phyloP scores from a whole-genome alignment of 1,140 invertebrate species.

The Stenopsyche tienmushanensis region DNA sequence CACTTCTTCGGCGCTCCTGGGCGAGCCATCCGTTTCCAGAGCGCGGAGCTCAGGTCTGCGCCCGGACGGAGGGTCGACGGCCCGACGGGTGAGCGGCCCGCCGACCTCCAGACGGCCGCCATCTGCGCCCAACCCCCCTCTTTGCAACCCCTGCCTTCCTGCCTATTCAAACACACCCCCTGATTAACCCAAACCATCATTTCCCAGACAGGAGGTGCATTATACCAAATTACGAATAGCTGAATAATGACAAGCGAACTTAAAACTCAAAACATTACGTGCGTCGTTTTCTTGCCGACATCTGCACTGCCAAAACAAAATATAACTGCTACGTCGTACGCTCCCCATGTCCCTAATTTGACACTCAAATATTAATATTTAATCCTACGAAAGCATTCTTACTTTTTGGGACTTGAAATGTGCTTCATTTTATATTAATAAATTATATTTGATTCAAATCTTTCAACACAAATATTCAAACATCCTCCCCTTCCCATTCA shows the following conservation, averaged over 20 bases:
- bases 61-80: slow-evolving; percentile 14
- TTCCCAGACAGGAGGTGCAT: slow-evolving; percentile 26
- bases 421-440: too few relatives aligned
- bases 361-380: too few relatives aligned
- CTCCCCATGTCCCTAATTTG: too few relatives aligned
- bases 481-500: too few relatives aligned
- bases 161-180: slow-evolving; percentile 13
- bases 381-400: too few relatives aligned
- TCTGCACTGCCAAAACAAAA: too few relatives aligned
- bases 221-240: slow-evolving; percentile 20
- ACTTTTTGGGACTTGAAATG: too few relatives aligned
- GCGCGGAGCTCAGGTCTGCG: neutral
- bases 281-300: neutral
- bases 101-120: slow-evolving; percentile 32
- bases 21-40: neutral
- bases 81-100: slow-evolving; percentile 23
- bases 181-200: slow-evolving; percentile 16
- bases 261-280: neutral
- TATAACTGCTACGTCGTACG: too few relatives aligned
- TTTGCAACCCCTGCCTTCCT: slow-evolving; percentile 21
- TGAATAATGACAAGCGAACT: slow-evolving; percentile 1
- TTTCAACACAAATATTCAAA: too few relatives aligned
- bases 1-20: neutral
- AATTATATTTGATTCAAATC: too few relatives aligned
- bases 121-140: slow-evolving; percentile 1